Evolutionary conservation across 1,140 invertebrate genomes (phyloP), one percentile per base, ranked within the genome.

Genomic region (Drosophila insularis): DNA sequence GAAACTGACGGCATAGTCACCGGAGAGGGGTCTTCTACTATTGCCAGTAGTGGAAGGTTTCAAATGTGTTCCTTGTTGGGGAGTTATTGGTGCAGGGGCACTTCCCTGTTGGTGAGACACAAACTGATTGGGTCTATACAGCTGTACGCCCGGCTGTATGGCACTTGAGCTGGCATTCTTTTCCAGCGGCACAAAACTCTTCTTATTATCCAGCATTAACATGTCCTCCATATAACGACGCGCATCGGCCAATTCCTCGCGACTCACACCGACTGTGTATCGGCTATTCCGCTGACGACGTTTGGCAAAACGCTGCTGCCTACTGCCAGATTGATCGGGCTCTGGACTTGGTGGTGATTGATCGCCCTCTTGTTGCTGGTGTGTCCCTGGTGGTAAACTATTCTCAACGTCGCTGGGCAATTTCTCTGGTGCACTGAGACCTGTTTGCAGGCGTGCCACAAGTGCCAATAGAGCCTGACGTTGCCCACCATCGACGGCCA

Each of bases 261-360:
- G 93, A 3, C 95, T 96, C 1, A 97, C 96, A 14, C 96, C 96
- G 3, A 97, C 96, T 0, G 96, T 97, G 81, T 97, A 96, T 2
- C 96, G 93, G 35, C 94, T 94, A 32, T 93, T 93, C 37, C 94
- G 93, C 64, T 90, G 92, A 21, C 93, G 92, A 1, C 93, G 78
- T 63, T 91, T 92, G 2, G 89, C 91, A 58, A 93, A 93, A 7
- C 92, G 87, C 55, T 86, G 73, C 23, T 82, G 70, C 66, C 81
- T 80, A 2, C 87, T 77, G 8, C 75, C 60, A 7, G 56, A 59
- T 1, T 40, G 40, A 11, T 32, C 27, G n/a, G 60, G 60, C 63
- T n/a, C 75, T 68, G 8, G 46, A 39, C 8, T 85, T 81, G 2
- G 64, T 1, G 37, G 67, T 0, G 39, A 32, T 1, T 61, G 68